These are phyloP conservation scores for Petrolisthes cinctipes DNA, from an alignment of 2,888 invertebrate genomes.

Conservation along the genomic window DNA sequence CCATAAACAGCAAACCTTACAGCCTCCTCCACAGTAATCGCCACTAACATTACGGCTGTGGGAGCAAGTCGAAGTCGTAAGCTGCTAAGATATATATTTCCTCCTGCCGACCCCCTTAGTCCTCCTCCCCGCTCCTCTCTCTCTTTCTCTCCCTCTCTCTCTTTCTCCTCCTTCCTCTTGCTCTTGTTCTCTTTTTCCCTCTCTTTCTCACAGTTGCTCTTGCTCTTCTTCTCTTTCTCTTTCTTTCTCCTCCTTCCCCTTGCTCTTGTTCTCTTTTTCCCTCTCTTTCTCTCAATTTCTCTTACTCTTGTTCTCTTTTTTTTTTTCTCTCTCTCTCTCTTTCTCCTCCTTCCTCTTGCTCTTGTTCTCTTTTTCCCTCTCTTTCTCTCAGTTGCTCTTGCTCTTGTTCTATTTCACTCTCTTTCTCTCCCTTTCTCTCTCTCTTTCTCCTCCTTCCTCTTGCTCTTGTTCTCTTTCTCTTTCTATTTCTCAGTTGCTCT, in stretches of 20 bases:
- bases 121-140: neutral
- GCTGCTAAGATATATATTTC: constrained; percentile 39
- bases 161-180: neutral
- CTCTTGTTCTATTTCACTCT: too few species aligned
- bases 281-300: neutral
- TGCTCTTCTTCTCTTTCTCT: neutral
- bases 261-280: neutral
- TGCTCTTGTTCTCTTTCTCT: neutral
- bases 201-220: neutral
- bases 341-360: neutral
- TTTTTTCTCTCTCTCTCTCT: neutral
- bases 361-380: neutral
- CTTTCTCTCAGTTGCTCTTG: neutral
- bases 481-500: neutral
- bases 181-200: neutral
- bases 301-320: neutral
- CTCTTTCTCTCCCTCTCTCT: constrained; percentile 12
- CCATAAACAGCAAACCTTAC: constrained; percentile 16
- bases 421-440: constrained; percentile 11
- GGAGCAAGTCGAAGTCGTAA: constrained; percentile 35
- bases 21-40: constrained; percentile 26
- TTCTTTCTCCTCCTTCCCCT: neutral
- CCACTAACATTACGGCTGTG: constrained; percentile 19
- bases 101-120: neutral
- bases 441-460: neutral